Evolutionary conservation across 2,888 invertebrate species (phyloP).

Genomic region (Artemia sp.): DNA sequence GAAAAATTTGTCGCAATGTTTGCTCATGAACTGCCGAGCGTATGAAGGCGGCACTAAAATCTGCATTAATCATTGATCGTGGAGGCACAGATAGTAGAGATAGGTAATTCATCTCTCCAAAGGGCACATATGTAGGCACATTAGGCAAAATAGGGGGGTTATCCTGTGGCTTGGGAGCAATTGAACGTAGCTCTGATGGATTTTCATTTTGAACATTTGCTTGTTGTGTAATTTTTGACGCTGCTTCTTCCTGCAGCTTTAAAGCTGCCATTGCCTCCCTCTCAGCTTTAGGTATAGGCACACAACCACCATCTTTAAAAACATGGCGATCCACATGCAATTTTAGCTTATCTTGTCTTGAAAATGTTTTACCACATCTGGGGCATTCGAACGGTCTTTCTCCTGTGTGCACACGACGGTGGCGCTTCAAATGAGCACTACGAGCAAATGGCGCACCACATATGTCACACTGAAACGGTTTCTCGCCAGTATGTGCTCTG

Average conservation of each 20-base stretch:
- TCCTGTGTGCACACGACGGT: conserved; percentile 52
- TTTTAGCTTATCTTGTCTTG: conserved; percentile 51
- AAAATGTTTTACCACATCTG: conserved; percentile 51
- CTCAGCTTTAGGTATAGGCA: conserved; percentile 19
- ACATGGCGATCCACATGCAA: conserved; percentile 38
- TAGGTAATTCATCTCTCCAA: conserved; percentile 21
- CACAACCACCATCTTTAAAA: conserved; percentile 21
- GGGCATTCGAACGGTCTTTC: conserved; percentile 51
- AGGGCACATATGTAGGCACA: conserved; percentile 17
- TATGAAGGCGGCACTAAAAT: conserved; percentile 5
- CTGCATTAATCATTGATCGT: conserved; percentile 17
- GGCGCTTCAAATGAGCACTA: conserved; percentile 49
- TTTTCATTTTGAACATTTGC: background rate
- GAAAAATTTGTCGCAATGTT: background rate
- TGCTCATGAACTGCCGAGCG: conserved; percentile 15
- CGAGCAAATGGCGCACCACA: conserved; percentile 38
- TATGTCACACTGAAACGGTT: conserved; percentile 23
- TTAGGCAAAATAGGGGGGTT: conserved; percentile 5
- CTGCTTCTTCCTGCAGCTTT: background rate
- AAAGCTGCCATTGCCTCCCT: conserved; percentile 9
- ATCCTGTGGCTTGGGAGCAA: conserved; percentile 17
- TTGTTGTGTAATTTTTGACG: conserved; percentile 15
- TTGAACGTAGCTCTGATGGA: background rate
- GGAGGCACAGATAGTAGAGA: conserved; percentile 21
- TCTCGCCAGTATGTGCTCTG: conserved; percentile 23